Evolutionary conservation across 2,888 invertebrate species (phyloP), one percentile per base, ranked within the genome.

Genomic region (Allacma fusca): DNA sequence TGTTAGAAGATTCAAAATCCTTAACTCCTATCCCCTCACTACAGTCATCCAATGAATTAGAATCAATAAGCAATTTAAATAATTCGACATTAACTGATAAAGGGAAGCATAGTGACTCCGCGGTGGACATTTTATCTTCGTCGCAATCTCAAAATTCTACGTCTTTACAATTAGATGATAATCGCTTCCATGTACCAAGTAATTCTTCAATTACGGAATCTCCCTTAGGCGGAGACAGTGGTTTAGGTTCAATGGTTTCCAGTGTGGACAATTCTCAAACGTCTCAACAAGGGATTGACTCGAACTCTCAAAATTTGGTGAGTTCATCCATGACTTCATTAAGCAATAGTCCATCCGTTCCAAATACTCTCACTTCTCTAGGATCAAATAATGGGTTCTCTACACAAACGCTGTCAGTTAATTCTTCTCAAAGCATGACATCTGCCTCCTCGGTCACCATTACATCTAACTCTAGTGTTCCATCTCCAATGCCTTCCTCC

Each of bases 361-460:
- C 76, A 69, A 69, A 62, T 62, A 62, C 69, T 40, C 67, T 75
- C 21, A 75, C 75, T 28, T 76, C 76, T 62, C 24, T 76, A 59
- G 76, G 76, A 50, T 69, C 76, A 21, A 76, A 62, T 62, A 67
- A 64, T 44, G 34, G 50, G 24, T 76, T 68, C 57, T 44, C 43
- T 34, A 13, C 70, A 70, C 71, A 68, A 76, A 43, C 67, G 75
- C 29, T 59, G n/a, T n/a, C n/a, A 34, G 43, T 75, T 5, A 75
- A 67, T 75, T 75, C 76, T 40, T 68, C 68, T 74, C 29, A 64
- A 62, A 75, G 28, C 84, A 67, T 81, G 85, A n/a, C 84, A 84
- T 9, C 84, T 84, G n/a, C 84, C 82, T 74, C 85, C 83, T 76
- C 76, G 16, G 76, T 75, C 26, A 26, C 67, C n/a, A 13, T 50